Conservation (phyloP, 53 echinoderm and acorn worm genomes). For the Arbacia lixula region DNA sequence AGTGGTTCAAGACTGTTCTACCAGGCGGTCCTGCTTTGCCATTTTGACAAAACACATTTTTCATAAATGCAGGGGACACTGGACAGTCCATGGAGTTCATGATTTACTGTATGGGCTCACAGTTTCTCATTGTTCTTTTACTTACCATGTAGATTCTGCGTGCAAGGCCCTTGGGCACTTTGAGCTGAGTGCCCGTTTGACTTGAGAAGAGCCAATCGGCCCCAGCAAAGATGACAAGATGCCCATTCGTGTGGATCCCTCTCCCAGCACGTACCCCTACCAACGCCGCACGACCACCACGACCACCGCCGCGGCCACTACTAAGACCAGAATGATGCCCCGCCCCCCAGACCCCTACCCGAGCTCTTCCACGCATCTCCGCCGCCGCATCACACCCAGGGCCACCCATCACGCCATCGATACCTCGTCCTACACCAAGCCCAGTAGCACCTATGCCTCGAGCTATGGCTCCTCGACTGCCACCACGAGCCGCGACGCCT, state of each 20-base stretch:
- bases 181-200: no score
- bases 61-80: no score
- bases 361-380: background rate
- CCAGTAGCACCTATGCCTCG: background rate
- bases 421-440: background rate
- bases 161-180: no score
- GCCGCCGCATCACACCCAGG: conserved; percentile 31
- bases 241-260: conserved; percentile 31
- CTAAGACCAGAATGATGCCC: conserved; percentile 43
- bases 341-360: conserved; percentile 42
- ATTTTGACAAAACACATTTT: no score
- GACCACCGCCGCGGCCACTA: no score
- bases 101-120: no score
- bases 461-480: conserved; percentile 2
- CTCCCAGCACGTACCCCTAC: conserved; percentile 29
- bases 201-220: no score
- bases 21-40: no score
- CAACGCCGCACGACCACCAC: conserved; percentile 26
- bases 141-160: no score
- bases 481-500: background rate
- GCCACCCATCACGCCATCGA: conserved; percentile 27
- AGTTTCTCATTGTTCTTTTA: no score
- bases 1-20: no score
- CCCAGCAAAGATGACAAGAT: conserved; percentile 36
- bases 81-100: no score